These are phyloP conservation scores for Pelvicachromis taeniatus DNA, from an alignment of 2,113 vertebrate species.

Conservation along the genomic window DNA sequence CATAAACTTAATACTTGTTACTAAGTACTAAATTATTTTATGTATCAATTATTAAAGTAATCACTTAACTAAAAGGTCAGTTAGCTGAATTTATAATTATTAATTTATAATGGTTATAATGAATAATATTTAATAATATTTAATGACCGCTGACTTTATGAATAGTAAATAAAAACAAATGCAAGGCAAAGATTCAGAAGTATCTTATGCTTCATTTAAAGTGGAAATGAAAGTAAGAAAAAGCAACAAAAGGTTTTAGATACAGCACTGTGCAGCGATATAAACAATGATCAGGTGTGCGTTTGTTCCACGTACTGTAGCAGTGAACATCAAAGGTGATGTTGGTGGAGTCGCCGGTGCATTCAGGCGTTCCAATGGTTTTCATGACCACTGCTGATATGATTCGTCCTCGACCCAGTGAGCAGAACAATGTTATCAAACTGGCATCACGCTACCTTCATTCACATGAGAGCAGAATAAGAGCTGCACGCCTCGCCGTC, in stretches of 20 bases:
- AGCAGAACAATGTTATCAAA: slow-evolving; percentile 6
- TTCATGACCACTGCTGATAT: slow-evolving; percentile 11
- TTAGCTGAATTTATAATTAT: not conserved
- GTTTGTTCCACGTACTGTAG: not conserved
- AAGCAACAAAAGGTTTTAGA: not conserved
- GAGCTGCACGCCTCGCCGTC: not conserved
- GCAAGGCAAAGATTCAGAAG: accelerated
- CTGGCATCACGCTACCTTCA: not conserved
- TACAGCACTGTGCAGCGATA: not conserved
- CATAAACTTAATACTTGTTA: not conserved
- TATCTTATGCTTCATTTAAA: not conserved
- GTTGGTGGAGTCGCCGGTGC: not conserved
- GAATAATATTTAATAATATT: not conserved
- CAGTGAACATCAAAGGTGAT: not conserved
- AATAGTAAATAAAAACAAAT: not conserved
- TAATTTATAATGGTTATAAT: not conserved
- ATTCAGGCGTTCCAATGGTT: not conserved
- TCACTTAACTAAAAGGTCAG: not conserved
- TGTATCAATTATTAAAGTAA: not conserved
- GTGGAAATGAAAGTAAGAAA: not conserved
- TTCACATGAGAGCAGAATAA: not conserved
- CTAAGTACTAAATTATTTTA: no score
- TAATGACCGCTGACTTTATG: not conserved
- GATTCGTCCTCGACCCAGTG: not conserved
- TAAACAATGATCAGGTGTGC: not conserved